These are phyloP conservation scores for Nezara viridula DNA, from an alignment of 2,888 invertebrate genomes.

Conservation along the genomic window DNA sequence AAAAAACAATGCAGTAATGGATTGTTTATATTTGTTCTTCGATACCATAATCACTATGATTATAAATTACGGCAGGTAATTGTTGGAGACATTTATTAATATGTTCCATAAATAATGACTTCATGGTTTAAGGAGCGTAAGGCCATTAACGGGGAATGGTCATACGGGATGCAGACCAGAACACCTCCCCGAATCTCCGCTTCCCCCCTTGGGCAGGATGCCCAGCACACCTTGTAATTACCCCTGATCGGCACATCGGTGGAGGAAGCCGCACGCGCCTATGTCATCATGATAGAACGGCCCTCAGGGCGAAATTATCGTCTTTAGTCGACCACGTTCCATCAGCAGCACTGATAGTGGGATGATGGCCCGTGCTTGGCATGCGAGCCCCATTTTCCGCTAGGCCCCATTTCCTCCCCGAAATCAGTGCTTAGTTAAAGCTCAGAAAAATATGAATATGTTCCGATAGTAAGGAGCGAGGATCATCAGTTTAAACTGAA, in stretches of 20 bases:
- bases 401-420: neutral
- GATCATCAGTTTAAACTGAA: neutral
- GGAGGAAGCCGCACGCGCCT: slow-evolving; percentile 31
- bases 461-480: neutral
- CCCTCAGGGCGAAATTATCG: neutral
- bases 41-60: neutral
- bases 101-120: neutral
- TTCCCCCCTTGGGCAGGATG: slow-evolving; percentile 34
- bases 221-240: slow-evolving; percentile 44
- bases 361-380: neutral
- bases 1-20: neutral
- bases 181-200: slow-evolving; percentile 47
- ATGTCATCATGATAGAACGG: neutral
- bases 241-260: slow-evolving; percentile 26
- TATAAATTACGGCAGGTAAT: neutral
- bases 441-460: neutral
- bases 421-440: neutral
- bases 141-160: slow-evolving; percentile 24
- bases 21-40: neutral
- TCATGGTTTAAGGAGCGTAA: neutral
- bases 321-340: slow-evolving; percentile 7
- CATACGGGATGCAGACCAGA: slow-evolving; percentile 20
- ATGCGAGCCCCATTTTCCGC: neutral
- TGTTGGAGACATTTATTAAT: neutral
- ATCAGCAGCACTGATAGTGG: neutral